Evolutionary conservation across 2,888 invertebrate species (phyloP).

Genomic region (Rhimphoctona megacephalus): DNA sequence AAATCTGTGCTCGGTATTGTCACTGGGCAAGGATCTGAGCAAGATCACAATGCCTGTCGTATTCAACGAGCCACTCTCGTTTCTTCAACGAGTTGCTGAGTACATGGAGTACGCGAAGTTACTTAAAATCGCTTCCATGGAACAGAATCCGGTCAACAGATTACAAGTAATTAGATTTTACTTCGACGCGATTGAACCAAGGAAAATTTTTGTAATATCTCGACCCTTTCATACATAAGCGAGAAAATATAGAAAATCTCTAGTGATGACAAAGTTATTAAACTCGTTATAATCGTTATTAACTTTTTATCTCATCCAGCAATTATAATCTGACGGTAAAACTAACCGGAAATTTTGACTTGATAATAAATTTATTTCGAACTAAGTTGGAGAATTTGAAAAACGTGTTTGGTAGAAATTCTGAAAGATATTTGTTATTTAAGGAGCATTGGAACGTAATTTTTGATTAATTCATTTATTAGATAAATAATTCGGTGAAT

Average conservation of each 20-base stretch:
- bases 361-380: background rate
- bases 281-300: background rate
- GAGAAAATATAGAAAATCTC: slow-evolving; percentile 13
- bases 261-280: background rate
- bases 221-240: background rate
- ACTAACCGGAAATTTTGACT: background rate
- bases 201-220: slow-evolving; percentile 12
- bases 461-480: background rate
- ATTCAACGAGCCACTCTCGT: slow-evolving; percentile 98
- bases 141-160: slow-evolving; percentile 92
- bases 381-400: background rate
- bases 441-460: background rate
- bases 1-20: slow-evolving; percentile 82
- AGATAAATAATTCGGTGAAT: background rate
- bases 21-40: slow-evolving; percentile 93
- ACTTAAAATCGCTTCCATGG: slow-evolving; percentile 91
- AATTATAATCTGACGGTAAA: background rate
- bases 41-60: slow-evolving; percentile 99
- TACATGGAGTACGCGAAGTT: slow-evolving; percentile 96
- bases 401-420: background rate
- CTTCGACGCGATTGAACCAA: background rate
- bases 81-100: slow-evolving; percentile 97
- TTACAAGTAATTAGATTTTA: slow-evolving; percentile 88
- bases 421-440: background rate
- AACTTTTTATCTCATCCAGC: background rate